Evolutionary conservation across 2,888 invertebrate genomes (phyloP), one percentile per base, ranked within the genome.

Genomic region (Oscheius onirici): DNA sequence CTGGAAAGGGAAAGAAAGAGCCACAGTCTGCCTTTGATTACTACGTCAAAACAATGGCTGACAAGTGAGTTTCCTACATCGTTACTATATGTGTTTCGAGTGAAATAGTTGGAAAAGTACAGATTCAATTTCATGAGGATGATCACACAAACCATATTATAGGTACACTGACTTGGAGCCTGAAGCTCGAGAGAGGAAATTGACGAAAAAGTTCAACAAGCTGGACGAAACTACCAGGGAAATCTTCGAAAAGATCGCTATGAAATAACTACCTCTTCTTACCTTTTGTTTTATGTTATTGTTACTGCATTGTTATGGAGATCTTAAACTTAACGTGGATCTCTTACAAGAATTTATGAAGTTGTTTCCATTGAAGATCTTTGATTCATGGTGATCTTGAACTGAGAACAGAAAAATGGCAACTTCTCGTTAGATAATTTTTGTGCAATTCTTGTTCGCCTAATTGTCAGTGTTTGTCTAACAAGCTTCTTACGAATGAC

Each of bases 171-270:
- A 72, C 24, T 54, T 69, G 28, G 69, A 69, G 0, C 55, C 63
- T 5, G 73, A 73, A 26, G 58, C 57, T 22, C 20, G 73, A 10
- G 13, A 55, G 43, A 69, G 43, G 66, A 73, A 73, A 26, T 54
- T 73, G 2, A 44, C 17, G 41, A 73, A 73, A 43, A 73, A 69
- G 60, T 73, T 69, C 52, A 26, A 69, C 51, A 73, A 73, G 34
- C 43, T 73, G 34, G 73, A 69, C 6, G 46, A 24, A 8, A n/a
- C 10, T n/a, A 54, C 41, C 6, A 63, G 44, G 20, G 69, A 73
- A 6, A 65, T 73, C 54, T 73, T 66, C 55, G 69, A 69, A 20
- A 73, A 73, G 17, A 20, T 69, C 3, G 73, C 73, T 28, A 26
- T 66, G 49, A 10, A 13, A 8, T 51, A 51, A 49, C 8, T 44